These are phyloP conservation scores for Mamestra brassicae DNA, from an alignment of 2,888 invertebrate species.

Conservation along the genomic window DNA sequence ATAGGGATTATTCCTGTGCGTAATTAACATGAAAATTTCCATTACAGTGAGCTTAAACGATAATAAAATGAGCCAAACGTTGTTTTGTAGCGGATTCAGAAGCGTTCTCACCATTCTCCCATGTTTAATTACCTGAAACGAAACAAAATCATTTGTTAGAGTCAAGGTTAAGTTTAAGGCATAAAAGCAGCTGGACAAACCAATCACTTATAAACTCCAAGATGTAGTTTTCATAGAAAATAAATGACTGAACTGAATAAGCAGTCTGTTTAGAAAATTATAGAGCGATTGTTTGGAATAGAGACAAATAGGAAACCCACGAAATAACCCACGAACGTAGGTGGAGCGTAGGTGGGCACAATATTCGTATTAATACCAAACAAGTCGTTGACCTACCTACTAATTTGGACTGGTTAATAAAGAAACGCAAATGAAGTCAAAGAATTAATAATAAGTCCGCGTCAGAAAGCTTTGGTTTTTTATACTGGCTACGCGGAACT, in stretches of 20 bases:
- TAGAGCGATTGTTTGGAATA: constrained; percentile 28
- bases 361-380: constrained; percentile 46
- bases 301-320: constrained; percentile 36
- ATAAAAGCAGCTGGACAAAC: neutral
- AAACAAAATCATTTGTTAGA: constrained; percentile 55
- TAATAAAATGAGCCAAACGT: constrained; percentile 72
- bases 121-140: constrained; percentile 72
- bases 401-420: constrained; percentile 31
- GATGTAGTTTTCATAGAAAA: constrained; percentile 1
- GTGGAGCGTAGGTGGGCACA: constrained; percentile 33
- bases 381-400: constrained; percentile 51
- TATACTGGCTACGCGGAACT: neutral
- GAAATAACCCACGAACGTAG: constrained; percentile 28
- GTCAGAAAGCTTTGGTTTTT: constrained; percentile 14
- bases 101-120: constrained; percentile 7
- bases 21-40: constrained; percentile 36
- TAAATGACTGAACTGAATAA: constrained; percentile 2
- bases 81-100: neutral
- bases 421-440: constrained; percentile 31
- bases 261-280: constrained; percentile 18
- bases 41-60: constrained; percentile 15
- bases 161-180: constrained; percentile 3
- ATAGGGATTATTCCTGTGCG: constrained; percentile 18
- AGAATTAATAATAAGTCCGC: constrained; percentile 13
- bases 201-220: neutral